These are phyloP conservation scores for Sinohyriopsis cumingii DNA, from an alignment of 2,888 invertebrate species.

Conservation along the genomic window DNA sequence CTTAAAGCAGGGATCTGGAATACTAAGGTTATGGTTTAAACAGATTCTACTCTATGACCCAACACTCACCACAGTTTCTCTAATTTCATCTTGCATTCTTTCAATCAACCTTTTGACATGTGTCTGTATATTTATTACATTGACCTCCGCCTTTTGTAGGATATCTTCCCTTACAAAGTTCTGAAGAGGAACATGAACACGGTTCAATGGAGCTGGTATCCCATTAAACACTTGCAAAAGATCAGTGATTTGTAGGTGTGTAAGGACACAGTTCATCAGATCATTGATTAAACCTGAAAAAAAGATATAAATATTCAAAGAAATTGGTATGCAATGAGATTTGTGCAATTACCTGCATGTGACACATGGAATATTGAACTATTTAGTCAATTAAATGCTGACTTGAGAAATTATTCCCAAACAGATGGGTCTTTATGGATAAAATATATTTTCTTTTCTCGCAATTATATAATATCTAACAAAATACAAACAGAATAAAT, in stretches of 20 bases:
- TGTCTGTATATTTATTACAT: conserved; percentile 71
- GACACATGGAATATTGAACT: background rate
- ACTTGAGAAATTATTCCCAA: no score
- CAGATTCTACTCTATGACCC: background rate
- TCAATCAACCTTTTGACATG: conserved; percentile 73
- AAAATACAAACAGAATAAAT: no score
- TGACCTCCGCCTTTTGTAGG: conserved; percentile 71
- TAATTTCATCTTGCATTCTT: conserved; percentile 72
- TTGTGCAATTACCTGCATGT: background rate
- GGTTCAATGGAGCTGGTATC: conserved; percentile 72
- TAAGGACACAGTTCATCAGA: conserved; percentile 62
- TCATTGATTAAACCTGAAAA: conserved; percentile 64
- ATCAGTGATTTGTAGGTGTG: conserved; percentile 71
- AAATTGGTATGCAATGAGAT: no score
- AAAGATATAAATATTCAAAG: conserved; percentile 8
- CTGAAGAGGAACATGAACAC: conserved; percentile 73
- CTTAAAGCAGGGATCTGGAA: background rate
- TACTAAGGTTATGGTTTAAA: background rate
- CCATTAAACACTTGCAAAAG: conserved; percentile 71
- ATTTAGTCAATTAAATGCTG: no score
- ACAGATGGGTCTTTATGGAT: no score
- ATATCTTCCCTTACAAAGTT: conserved; percentile 73
- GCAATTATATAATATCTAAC: no score
- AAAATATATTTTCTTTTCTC: no score
- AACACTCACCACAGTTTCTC: conserved; percentile 72